A percentile compares a stretch with the other conserved stretches of the same genome.
Conservation (phyloP, 1,140 invertebrate genomes). For the Portunus trituberculatus region DNA sequence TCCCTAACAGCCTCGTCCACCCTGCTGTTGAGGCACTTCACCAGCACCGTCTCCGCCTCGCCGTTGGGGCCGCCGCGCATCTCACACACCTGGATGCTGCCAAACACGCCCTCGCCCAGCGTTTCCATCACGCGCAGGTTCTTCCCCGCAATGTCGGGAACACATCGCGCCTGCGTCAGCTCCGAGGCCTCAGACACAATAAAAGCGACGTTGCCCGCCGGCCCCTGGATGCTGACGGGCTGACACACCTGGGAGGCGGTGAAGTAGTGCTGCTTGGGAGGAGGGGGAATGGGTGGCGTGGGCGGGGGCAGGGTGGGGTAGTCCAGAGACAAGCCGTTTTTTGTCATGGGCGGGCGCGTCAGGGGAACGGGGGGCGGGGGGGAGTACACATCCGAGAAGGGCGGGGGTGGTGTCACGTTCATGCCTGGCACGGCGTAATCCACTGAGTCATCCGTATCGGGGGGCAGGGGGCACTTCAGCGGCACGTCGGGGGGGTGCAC, state of each 20-base stretch:
- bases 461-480: constrained; percentile 80
- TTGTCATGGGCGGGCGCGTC: constrained; percentile 24
- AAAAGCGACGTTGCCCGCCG: constrained; percentile 81
- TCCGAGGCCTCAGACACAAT: constrained; percentile 79
- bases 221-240: constrained; percentile 80
- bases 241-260: constrained; percentile 66
- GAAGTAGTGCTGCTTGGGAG: constrained; percentile 61
- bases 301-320: constrained; percentile 65
- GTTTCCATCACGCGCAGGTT: constrained; percentile 89
- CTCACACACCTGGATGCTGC: constrained; percentile 83
- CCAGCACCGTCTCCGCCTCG: constrained; percentile 27
- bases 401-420: constrained; percentile 82
- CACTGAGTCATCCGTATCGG: constrained; percentile 75
- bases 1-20: constrained; percentile 45
- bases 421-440: constrained; percentile 71
- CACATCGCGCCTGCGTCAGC: constrained; percentile 74
- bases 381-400: constrained; percentile 83
- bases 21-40: constrained; percentile 49
- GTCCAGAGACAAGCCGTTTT: background rate
- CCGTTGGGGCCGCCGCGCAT: background rate
- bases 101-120: constrained; percentile 89
- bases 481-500: constrained; percentile 84
- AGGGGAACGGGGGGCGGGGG: constrained; percentile 77
- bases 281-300: constrained; percentile 54
- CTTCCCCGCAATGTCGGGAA: constrained; percentile 87